Base-by-base conservation (phyloP, 2,888 invertebrate species). In the Agrochola lota region DNA sequence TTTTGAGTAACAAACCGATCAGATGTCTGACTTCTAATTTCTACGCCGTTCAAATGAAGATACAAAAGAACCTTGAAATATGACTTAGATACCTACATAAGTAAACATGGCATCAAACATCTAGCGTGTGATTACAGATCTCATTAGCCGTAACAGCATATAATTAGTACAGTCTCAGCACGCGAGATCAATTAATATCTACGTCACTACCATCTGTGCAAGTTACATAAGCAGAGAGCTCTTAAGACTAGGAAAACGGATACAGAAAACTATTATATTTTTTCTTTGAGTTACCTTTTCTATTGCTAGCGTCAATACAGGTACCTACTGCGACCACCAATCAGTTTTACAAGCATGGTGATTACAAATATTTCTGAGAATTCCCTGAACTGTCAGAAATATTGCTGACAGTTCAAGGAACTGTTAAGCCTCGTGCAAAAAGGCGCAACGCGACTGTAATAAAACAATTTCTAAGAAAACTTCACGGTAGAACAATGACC, bases 141-240 rank as follows among this genome's bases (percentile, higher is more conserved):
- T 55, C 59, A 78, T 60, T 62, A 57, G 15, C 43, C 12, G 35
- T 67, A 71, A 67, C 46, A 59, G 57, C 4, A 35, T 23, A 62
- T 71, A 43, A 83, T 83, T 71, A 68, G 49, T 62, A n/a, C 23
- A 23, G 52, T 52, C 20, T 59, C 49, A 46, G 9, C 64, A 77
- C 71, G 71, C 62, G 66, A 63, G 35, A 59, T 43, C 67, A 63
- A 62, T 71, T 59, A 46, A 81, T 57, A 62, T 59, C 35, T n/a
- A 35, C 46, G 67, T 77, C 71, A 78, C 4, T 30, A 17, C 4
- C 62, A 77, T 49, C 71, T 83, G 71, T 43, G n/a, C 9, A 23
- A 60, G 69, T 68, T 40, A 82, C 35, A 35, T 75, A 46, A 55
- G 15, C 23, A 49, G 11, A n/a, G 6, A 30, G 7, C 7, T 71